phyloP scores from a whole-genome alignment of 2,888 invertebrate genomes.

The Drosophila gaucha region DNA sequence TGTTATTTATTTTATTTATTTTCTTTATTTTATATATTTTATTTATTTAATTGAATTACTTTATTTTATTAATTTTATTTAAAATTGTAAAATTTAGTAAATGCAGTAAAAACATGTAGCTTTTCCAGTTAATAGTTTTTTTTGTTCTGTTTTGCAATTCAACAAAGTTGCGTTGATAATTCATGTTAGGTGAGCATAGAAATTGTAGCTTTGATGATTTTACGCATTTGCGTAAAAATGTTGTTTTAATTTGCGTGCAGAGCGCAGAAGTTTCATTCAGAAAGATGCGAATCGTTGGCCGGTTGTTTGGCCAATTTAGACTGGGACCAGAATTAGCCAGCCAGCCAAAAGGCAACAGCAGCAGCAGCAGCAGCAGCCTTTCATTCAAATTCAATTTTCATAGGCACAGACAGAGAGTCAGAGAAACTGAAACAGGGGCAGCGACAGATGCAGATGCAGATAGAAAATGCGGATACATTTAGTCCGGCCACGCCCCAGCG shows the following conservation, averaged over 20 bases:
- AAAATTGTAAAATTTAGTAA: too few relatives aligned
- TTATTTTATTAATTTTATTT: too few relatives aligned
- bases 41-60: too few relatives aligned
- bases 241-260: constrained; percentile 61
- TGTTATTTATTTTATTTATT: too few relatives aligned
- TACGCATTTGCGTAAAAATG: constrained; percentile 69
- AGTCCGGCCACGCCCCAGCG: constrained; percentile 55
- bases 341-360: not conserved
- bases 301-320: constrained; percentile 65
- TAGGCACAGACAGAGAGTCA: constrained; percentile 14
- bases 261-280: constrained; percentile 33
- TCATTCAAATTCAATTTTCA: constrained; percentile 68
- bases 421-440: constrained; percentile 2
- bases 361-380: not conserved
- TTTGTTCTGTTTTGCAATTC: not conserved
- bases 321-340: constrained; percentile 11
- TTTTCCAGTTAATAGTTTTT: not conserved
- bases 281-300: constrained; percentile 49
- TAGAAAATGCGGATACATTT: constrained; percentile 17
- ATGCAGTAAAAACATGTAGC: too few relatives aligned
- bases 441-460: constrained; percentile 14
- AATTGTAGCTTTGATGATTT: constrained; percentile 72
- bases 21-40: too few relatives aligned
- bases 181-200: constrained; percentile 39
- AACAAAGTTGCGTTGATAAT: constrained; percentile 22